Base-by-base conservation (phyloP, 2,888 invertebrate genomes). In the Rhorus exstirpatorius region DNA sequence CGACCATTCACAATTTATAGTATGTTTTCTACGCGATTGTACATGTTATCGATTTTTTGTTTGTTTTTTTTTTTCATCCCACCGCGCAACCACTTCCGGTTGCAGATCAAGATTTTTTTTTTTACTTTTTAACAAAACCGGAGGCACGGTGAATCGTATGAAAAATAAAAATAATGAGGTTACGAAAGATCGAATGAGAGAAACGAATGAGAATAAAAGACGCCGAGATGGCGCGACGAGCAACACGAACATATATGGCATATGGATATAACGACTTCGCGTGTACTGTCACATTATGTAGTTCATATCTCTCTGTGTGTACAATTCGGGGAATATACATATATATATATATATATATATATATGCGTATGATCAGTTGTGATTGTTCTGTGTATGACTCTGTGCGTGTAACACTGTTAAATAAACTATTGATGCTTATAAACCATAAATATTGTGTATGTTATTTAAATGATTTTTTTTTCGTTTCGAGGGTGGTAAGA, bases 381-480 rank as follows among this genome's bases (percentile, higher is more conserved):
- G 90, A 91, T 92, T 92, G 90, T 92, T 92, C 88, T 90, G 90
- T 92, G 91, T 92, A 91, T 91, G 91, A 91, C 70, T 55, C 89
- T 92, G 91, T 91, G 91, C 91, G 92, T 91, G 91, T 90, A 91
- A 91, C 87, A 91, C 88, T 92, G 90, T 92, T 91, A n/a, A 92
- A 92, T 92, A 92, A 92, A 92, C 86, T 89, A 89, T 88, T 89
- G 91, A 92, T 92, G 91, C 92, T 92, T 92, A 92, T 60, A 72
- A 88, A 88, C 72, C 63, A 21, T 55, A 24, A 10, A 41, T 35
- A 41, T 70, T 41, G 12, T 10, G 31, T 21, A 24, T 44, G 44
- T 14, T 44, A 55, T 38, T 31, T 75, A 65, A 8, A 10, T 58
- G 3, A 19, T 19, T 7, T 1, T 21, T 51, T 21, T 53, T 53